phyloP scores from a whole-genome alignment of 2,113 vertebrate species.

The Tringa solitaria region DNA sequence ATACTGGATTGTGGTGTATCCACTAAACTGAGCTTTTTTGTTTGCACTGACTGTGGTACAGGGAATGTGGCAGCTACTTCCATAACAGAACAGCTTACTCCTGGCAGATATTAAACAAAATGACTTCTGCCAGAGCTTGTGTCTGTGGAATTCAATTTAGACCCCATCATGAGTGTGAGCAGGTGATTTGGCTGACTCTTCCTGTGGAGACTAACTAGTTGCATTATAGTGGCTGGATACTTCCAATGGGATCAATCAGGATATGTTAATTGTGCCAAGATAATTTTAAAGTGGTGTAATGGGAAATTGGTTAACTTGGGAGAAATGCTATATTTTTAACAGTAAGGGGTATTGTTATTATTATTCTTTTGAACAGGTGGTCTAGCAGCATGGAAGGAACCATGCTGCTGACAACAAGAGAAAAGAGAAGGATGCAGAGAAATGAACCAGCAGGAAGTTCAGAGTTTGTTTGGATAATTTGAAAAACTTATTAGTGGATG shows the following conservation, averaged over 20 bases:
- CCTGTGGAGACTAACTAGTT: conserved; percentile 47
- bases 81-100: neutral
- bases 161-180: neutral
- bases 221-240: conserved; percentile 33
- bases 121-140: neutral
- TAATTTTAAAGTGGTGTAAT: conserved; percentile 63
- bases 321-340: conserved; percentile 63
- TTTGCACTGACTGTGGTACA: neutral
- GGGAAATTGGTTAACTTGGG: conserved; percentile 64
- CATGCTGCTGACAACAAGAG: conserved; percentile 28
- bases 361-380: conserved; percentile 70
- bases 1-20: neutral
- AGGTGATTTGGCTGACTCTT: conserved; percentile 55
- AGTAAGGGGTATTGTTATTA: conserved; percentile 62
- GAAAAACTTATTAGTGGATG: conserved; percentile 42
- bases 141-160: conserved; percentile 52
- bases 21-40: neutral
- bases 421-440: conserved; percentile 32
- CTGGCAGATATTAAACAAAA: conserved; percentile 20
- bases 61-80: neutral
- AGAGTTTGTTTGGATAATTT: conserved; percentile 57
- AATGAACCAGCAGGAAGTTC: conserved; percentile 57
- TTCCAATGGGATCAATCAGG: conserved; percentile 64
- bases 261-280: conserved; percentile 56
- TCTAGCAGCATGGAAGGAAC: conserved; percentile 62